Evolutionary conservation across 2,113 vertebrate species (phyloP), one percentile per base, ranked within the genome.

Genomic region (Saguinus midas): DNA sequence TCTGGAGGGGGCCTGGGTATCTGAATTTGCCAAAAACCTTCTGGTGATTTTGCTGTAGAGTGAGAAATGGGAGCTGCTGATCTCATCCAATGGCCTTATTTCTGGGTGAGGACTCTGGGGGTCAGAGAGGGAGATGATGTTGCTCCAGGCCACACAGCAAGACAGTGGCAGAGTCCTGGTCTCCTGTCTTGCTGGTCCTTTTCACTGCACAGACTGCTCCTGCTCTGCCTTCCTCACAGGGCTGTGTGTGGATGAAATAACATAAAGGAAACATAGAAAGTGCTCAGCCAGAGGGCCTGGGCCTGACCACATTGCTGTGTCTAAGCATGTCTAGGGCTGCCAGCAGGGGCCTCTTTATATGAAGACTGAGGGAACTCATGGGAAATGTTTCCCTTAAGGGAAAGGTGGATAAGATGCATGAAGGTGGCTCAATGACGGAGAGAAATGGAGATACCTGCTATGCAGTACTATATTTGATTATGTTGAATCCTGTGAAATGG

Each of bases 121-220:
- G 5, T 45, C 43, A 58, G 93, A 91, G 27, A 83, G 61, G 66
- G 29, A 95, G 32, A 32, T 43, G 48, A 16, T 45, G 23, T 18
- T 76, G 64, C 1, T 17, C 29, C 6, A 17, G 48, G 25, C 66
- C 73, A 57, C 68, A 70, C 18, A 55, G 55, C 32, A 75, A 81
- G 75, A 55, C 45, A 58, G 20, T 5, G 6, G 45, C 66, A 32
- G n/a, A 88, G 20, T 5, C 27, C 58, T 52, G 55, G 64, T 12
- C 52, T 75, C 45, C 48, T 58, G 70, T n/a, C 32, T 37, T 45
- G 37, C 27, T 27, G 40, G 64, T 9, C 16, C 11, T 87, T 87
- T 78, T 18, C 27, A 23, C 12, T 3, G 14, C 2, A 3, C 0
- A 23, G 80, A 40, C 1, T 18, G 11, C 23, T 18, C 16, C n/a